Percentiles rank a stretch among this genome's conserved stretches.
Conservation (phyloP, 2,797 vertebrate genomes). For the Scolopax bukidnonensis region DNA sequence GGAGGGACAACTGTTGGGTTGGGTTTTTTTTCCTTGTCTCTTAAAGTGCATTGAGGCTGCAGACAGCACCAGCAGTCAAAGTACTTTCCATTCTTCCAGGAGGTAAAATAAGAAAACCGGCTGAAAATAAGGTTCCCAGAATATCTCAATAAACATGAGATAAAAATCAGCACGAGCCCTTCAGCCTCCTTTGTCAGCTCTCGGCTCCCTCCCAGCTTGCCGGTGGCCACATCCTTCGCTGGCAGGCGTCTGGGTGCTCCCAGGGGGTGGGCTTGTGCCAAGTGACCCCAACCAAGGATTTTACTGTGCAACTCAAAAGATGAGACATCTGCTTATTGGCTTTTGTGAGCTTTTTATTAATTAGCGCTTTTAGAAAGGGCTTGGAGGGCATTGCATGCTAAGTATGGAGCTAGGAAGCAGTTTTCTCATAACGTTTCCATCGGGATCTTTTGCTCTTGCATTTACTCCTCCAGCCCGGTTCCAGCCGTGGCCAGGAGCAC, state of each 20-base stretch:
- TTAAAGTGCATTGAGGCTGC: neutral
- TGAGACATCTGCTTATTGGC: conserved; percentile 27
- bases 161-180: neutral
- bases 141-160: conserved; percentile 10
- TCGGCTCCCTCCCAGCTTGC: neutral
- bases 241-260: neutral
- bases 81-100: conserved; percentile 7
- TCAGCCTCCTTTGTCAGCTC: neutral
- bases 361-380: neutral
- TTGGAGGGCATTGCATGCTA: neutral
- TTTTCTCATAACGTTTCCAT: neutral
- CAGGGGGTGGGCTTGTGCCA: neutral
- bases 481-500: fast-evolving
- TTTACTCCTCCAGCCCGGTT: neutral
- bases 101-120: conserved; percentile 12
- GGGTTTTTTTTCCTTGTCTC: neutral
- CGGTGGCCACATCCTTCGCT: neutral
- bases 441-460: neutral
- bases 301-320: neutral
- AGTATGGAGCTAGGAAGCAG: neutral
- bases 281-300: neutral
- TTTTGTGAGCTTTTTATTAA: conserved; percentile 46
- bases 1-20: neutral
- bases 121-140: conserved; percentile 22
- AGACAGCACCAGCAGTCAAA: neutral